Evolutionary conservation across 2,113 vertebrate species (phyloP).

Genomic region (Bubo blakistoni): DNA sequence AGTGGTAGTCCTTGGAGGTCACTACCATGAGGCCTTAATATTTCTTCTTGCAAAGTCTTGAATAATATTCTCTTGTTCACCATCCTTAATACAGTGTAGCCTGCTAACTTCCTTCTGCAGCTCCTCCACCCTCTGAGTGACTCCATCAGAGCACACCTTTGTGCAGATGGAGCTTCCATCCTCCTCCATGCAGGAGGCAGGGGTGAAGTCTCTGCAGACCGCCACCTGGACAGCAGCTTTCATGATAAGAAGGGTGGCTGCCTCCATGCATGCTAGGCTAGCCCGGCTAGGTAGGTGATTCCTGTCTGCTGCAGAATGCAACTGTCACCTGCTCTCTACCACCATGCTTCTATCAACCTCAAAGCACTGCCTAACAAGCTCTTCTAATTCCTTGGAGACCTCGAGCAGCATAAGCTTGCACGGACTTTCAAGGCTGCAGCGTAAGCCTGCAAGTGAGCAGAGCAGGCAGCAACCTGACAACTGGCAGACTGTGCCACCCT

Average conservation of each 20-base stretch:
- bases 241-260: accelerated
- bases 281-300: neutral
- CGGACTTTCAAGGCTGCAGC: neutral
- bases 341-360: neutral
- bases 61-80: neutral
- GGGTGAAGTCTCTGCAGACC: neutral
- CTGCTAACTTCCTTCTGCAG: neutral
- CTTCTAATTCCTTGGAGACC: neutral
- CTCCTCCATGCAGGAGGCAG: neutral
- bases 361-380: neutral
- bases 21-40: neutral
- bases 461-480: neutral
- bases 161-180: neutral
- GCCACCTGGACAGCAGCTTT: neutral
- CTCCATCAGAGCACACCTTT: neutral
- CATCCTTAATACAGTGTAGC: neutral
- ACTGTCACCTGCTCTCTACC: neutral
- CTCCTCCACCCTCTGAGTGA: neutral
- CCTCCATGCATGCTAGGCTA: neutral
- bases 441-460: neutral
- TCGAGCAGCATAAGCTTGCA: neutral
- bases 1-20: neutral
- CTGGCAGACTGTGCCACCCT: neutral
- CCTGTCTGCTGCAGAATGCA: neutral
- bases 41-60: neutral